Evolutionary conservation across 2,888 invertebrate genomes (phyloP).

Genomic region (Megamerina dolium): DNA sequence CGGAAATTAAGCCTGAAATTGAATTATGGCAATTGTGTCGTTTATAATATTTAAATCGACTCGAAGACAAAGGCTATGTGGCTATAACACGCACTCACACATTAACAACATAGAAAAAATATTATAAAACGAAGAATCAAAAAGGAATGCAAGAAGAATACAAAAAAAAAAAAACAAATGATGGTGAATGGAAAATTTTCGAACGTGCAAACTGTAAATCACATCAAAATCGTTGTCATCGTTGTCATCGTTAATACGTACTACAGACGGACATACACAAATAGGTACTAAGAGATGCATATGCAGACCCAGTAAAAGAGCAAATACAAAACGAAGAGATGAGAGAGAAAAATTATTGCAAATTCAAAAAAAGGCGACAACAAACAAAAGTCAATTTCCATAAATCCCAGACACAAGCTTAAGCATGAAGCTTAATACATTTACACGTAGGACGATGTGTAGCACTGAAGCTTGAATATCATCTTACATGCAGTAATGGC

Average conservation of each 20-base stretch:
- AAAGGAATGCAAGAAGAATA: constrained; percentile 19
- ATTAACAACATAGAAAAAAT: not conserved
- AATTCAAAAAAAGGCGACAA: too few species aligned
- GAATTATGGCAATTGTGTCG: constrained; percentile 40
- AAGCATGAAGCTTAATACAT: too few species aligned
- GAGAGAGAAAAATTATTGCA: too few species aligned
- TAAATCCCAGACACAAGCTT: constrained; percentile 29
- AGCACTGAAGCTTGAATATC: too few species aligned
- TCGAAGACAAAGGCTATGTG: not conserved
- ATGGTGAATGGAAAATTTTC: constrained; percentile 23
- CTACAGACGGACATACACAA: too few species aligned
- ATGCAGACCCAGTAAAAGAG: not conserved
- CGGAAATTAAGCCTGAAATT: constrained; percentile 42
- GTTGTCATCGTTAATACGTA: too few species aligned
- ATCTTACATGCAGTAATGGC: too few species aligned
- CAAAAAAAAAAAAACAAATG: constrained; percentile 13
- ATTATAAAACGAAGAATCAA: constrained; percentile 9
- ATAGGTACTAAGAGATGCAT: constrained; percentile 12
- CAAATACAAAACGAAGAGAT: too few species aligned
- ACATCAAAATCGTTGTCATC: too few species aligned
- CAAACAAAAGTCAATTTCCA: constrained; percentile 39
- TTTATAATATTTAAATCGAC: too few species aligned
- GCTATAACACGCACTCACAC: not conserved
- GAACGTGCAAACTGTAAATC: too few species aligned
- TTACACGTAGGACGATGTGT: too few species aligned